These are phyloP conservation scores for Neopelma chrysocephalum DNA, from an alignment of 2,797 vertebrate species.

Conservation along the genomic window DNA sequence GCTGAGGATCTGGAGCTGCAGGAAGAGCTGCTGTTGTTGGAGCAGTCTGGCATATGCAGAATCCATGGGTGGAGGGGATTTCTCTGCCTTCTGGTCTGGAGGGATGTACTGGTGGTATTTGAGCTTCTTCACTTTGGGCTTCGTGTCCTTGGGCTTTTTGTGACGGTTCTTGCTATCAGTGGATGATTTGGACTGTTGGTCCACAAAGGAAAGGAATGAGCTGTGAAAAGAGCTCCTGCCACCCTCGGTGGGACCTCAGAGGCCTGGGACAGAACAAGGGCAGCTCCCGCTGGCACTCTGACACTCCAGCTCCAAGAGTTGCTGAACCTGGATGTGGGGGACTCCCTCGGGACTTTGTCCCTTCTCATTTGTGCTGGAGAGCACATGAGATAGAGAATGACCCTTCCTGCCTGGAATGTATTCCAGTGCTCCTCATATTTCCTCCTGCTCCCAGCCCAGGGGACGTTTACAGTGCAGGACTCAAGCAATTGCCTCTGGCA, in stretches of 20 bases:
- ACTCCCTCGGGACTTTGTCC: rapidly evolving
- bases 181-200: conserved; percentile 85
- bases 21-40: conserved; percentile 97
- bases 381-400: not conserved
- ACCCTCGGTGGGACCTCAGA: not conserved
- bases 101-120: conserved; percentile 99
- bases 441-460: not conserved
- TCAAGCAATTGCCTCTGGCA: not conserved
- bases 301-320: not conserved
- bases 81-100: conserved; percentile 96
- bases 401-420: not conserved
- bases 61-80: conserved; percentile 97
- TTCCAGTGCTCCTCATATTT: not conserved
- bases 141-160: conserved; percentile 98
- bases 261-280: not conserved
- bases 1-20: conserved; percentile 98
- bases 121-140: conserved; percentile 98
- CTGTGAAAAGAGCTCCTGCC: not conserved
- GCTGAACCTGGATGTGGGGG: not conserved
- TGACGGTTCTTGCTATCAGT: conserved; percentile 91
- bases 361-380: not conserved
- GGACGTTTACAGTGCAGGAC: not conserved
- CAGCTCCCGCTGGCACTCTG: not conserved
- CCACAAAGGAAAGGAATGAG: not conserved
- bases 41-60: conserved; percentile 95